phyloP scores from a whole-genome alignment of 2,888 invertebrate genomes.

The Oligia strigilis region DNA sequence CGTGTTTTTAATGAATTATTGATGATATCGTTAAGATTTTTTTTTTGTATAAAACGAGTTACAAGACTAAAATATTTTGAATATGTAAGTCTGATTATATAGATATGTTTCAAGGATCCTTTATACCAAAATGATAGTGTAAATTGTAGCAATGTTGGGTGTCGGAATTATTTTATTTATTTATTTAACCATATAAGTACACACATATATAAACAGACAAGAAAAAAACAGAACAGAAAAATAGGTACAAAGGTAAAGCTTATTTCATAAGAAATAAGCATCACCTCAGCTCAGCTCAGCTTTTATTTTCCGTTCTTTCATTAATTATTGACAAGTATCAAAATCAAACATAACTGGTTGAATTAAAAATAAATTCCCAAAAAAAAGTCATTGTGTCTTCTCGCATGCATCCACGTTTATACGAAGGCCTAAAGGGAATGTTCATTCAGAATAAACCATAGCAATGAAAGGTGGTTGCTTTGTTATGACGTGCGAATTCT shows the following conservation, averaged over 20 bases:
- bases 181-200: no score
- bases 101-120: not conserved
- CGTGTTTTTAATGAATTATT: constrained; percentile 7
- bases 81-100: not conserved
- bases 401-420: not conserved
- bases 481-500: not conserved
- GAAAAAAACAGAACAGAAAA: no score
- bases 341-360: not conserved
- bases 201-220: no score
- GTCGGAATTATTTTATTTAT: not conserved
- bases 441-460: not conserved
- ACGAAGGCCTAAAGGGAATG: not conserved
- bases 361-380: no score
- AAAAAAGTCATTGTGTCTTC: not conserved
- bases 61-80: not conserved
- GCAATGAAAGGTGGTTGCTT: not conserved
- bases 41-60: not conserved
- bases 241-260: no score
- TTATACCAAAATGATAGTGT: constrained; percentile 4
- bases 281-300: no score
- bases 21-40: not conserved
- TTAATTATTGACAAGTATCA: not conserved
- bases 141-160: not conserved
- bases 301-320: not conserved
- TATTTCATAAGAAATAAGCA: no score